Percentiles rank a stretch among this genome's conserved stretches.
phyloP scores from a whole-genome alignment of 2,797 vertebrate genomes.

The Sebastes wilsoni region DNA sequence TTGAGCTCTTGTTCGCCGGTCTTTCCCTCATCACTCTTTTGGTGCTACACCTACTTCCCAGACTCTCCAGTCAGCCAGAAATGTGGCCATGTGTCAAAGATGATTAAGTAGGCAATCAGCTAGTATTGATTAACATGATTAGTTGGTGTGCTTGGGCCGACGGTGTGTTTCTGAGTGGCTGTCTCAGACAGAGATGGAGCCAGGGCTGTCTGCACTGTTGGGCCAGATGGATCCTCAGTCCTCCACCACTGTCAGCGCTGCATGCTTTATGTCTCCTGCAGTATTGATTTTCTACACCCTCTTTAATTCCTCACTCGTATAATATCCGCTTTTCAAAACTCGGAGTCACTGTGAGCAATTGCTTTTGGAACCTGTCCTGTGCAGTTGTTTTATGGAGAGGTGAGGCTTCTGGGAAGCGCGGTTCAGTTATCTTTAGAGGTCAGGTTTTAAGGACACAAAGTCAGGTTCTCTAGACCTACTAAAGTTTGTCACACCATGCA shows the following conservation, averaged over 20 bases:
- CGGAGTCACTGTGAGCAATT: conserved; percentile 63
- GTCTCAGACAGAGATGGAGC: conserved; percentile 69
- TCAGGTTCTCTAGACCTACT: conserved; percentile 11
- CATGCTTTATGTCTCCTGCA: conserved; percentile 80
- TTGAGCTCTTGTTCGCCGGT: conserved; percentile 50
- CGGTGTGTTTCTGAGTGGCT: conserved; percentile 62
- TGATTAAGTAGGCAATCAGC: conserved; percentile 84
- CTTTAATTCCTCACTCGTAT: conserved; percentile 69
- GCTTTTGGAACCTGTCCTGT: conserved; percentile 51
- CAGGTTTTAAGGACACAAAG: conserved; percentile 44
- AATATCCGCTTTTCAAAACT: conserved; percentile 75
- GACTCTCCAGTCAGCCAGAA: conserved; percentile 63
- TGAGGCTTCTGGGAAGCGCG: conserved; percentile 26
- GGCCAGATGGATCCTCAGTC: conserved; percentile 70
- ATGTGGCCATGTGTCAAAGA: conserved; percentile 69
- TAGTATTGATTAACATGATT: conserved; percentile 84
- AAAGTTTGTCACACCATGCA: conserved; percentile 44
- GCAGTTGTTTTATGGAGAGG: conserved; percentile 42
- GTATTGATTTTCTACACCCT: conserved; percentile 80
- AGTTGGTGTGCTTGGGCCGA: conserved; percentile 66
- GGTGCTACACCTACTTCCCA: conserved; percentile 53
- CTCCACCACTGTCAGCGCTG: conserved; percentile 72
- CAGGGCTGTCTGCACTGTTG: conserved; percentile 67
- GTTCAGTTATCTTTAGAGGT: conserved; percentile 31
- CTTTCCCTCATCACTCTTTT: conserved; percentile 56